phyloP scores from a whole-genome alignment of 2,888 invertebrate species.

The Acleris laterana region DNA sequence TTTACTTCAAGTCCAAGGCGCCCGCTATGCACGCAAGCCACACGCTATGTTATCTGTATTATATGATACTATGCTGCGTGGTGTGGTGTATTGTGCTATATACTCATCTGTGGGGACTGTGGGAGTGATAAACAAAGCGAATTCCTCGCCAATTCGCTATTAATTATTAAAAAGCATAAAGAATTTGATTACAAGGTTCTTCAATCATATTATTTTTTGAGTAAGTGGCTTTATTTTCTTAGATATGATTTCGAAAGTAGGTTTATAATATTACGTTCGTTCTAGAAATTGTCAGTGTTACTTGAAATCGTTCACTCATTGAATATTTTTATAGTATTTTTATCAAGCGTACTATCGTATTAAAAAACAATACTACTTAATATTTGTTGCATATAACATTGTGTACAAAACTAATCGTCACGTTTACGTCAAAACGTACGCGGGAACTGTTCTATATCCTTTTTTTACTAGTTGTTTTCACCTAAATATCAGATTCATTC shows the following conservation, averaged over 20 bases:
- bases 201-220: background rate
- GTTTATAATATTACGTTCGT: constrained; percentile 8
- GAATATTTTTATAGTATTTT: constrained; percentile 6
- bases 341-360: constrained; percentile 5
- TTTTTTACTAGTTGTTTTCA: constrained; percentile 23
- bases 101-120: constrained; percentile 13
- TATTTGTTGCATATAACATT: constrained; percentile 6
- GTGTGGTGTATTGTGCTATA: too few species aligned
- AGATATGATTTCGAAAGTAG: background rate
- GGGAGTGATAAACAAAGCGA: constrained; percentile 36
- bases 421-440: constrained; percentile 10
- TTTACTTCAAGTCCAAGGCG: too few species aligned
- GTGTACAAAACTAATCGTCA: background rate
- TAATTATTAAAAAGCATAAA: constrained; percentile 1
- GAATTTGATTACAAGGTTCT: constrained; percentile 1
- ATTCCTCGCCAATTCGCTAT: constrained; percentile 4
- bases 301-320: constrained; percentile 5
- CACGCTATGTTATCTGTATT: too few species aligned
- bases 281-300: constrained; percentile 28
- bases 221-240: constrained; percentile 11
- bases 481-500: constrained; percentile 17
- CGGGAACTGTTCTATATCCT: constrained; percentile 17
- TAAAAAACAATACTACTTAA: background rate
- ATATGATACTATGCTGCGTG: too few species aligned
- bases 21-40: too few species aligned